A percentile compares a stretch with the other conserved stretches of the same genome.
Conservation (phyloP, 1,140 invertebrate genomes). For the Mylabris phalerata region DNA sequence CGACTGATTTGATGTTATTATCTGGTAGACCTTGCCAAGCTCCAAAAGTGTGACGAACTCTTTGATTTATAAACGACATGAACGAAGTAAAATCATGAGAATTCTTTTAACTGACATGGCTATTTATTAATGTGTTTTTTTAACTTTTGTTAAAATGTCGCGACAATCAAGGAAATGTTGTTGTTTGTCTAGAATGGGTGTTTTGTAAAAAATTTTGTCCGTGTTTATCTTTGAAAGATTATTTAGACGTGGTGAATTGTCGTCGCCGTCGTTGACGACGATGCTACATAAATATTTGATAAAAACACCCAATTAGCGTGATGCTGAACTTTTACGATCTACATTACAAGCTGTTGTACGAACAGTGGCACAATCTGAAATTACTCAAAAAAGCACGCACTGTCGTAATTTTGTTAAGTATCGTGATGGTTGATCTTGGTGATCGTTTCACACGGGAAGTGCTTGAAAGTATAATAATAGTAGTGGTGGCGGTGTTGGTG, state of each 20-base stretch:
- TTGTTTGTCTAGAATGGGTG: no score
- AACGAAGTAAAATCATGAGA: not conserved
- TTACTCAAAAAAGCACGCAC: conserved; percentile 29
- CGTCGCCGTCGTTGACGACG: not conserved
- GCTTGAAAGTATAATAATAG: no score
- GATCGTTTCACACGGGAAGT: not conserved
- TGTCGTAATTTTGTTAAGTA: conserved; percentile 24
- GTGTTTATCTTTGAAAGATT: no score
- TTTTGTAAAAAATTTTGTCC: no score
- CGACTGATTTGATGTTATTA: conserved; percentile 24
- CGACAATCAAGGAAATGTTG: no score
- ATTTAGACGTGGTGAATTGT: not conserved
- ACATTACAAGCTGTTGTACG: conserved; percentile 17
- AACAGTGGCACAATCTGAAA: conserved; percentile 6
- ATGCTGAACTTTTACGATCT: conserved; percentile 8
- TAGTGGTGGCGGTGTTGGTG: not conserved
- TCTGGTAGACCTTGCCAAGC: conserved; percentile 21
- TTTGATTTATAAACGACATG: conserved; percentile 13
- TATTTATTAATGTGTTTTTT: no score
- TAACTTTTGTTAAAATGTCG: no score
- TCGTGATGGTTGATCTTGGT: conserved; percentile 23
- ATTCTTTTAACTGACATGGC: no score
- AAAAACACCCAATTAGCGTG: conserved; percentile 19
- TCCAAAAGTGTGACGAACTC: conserved; percentile 13
- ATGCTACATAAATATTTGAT: conserved; percentile 20